Conservation (phyloP, 2,797 vertebrate species). For the Orientallactaga sibirica region DNA sequence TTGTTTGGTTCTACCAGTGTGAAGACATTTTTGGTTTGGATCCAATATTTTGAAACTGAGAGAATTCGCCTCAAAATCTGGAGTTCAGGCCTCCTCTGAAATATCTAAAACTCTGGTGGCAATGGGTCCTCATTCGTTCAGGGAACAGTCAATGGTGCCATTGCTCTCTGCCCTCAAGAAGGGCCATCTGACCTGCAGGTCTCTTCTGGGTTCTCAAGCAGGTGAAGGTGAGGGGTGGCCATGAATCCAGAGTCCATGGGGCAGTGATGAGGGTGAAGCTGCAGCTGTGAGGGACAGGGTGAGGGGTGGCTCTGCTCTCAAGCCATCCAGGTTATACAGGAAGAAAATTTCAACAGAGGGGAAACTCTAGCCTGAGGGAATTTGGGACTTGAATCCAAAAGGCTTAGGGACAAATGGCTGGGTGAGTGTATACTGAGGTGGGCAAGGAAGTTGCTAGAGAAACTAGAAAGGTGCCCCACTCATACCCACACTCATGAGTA, state of each 20-base stretch:
- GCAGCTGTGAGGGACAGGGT: fast-evolving
- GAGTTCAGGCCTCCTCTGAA: constrained; percentile 35
- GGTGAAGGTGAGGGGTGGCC: background rate
- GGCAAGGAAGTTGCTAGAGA: background rate
- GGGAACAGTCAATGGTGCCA: background rate
- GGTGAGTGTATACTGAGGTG: background rate
- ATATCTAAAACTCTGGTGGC: constrained; percentile 38
- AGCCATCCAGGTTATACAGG: background rate
- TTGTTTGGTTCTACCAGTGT: constrained; percentile 51
- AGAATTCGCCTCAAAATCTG: constrained; percentile 61
- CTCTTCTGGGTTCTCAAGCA: background rate
- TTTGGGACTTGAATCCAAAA: background rate
- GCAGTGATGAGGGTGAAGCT: background rate
- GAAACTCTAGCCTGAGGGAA: background rate
- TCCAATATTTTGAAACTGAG: constrained; percentile 66
- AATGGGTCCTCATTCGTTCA: background rate
- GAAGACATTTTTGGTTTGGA: constrained; percentile 61
- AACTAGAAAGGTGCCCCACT: background rate
- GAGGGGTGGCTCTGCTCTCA: background rate
- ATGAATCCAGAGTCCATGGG: background rate
- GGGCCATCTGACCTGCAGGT: background rate
- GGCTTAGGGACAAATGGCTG: background rate
- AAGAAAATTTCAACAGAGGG: background rate
- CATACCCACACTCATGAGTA: background rate
- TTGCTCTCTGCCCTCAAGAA: background rate